Conservation (phyloP, 2,113 vertebrate species). For the Myrmecobius fasciatus region DNA sequence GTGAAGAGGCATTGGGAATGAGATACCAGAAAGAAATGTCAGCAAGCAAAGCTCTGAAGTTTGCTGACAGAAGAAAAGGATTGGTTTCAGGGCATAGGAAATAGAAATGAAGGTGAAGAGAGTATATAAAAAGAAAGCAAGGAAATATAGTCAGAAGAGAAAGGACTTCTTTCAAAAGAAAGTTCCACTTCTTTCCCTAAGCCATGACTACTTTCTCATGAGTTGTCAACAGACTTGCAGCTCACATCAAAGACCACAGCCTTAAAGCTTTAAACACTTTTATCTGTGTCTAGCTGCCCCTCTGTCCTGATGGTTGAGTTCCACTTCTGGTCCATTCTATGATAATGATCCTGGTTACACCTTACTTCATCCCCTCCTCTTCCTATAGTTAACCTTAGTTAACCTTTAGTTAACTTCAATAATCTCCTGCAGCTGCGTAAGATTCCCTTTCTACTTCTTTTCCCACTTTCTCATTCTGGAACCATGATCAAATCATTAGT, state of each 20-base stretch:
- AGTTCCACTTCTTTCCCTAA: not conserved
- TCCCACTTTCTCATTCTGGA: not conserved
- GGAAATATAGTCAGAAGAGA: not conserved
- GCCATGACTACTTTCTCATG: not conserved
- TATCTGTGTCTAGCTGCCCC: not conserved
- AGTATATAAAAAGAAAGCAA: not conserved
- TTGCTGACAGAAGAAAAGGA: not conserved
- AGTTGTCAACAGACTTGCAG: not conserved
- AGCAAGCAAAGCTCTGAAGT: not conserved
- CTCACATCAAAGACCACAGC: not conserved
- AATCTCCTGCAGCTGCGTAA: not conserved
- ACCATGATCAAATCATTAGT: not conserved
- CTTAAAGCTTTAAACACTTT: not conserved
- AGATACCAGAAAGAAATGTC: not conserved
- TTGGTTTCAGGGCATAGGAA: not conserved
- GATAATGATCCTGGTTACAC: not conserved
- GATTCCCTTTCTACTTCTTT: not conserved
- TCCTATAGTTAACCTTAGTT: not conserved
- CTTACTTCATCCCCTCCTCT: not conserved
- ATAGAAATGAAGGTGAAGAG: not conserved
- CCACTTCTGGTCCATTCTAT: not conserved
- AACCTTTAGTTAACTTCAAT: not conserved
- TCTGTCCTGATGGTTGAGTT: not conserved
- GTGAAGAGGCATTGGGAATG: not conserved
- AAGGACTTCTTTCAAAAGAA: not conserved